Percentiles rank a stretch among this genome's conserved stretches.
phyloP scores from a whole-genome alignment of 2,888 invertebrate genomes.

The Molorchus minor region DNA sequence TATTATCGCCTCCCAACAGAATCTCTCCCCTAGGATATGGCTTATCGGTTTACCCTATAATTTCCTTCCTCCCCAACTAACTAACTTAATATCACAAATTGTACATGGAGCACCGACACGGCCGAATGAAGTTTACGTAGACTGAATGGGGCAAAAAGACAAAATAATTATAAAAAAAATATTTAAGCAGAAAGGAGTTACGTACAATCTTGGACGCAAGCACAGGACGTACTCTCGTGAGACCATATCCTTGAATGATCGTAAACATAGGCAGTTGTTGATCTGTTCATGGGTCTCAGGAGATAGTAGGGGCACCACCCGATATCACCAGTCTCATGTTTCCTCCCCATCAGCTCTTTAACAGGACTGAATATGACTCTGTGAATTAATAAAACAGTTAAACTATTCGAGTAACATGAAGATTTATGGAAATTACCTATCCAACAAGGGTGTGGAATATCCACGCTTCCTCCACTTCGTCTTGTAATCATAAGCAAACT shows the following conservation, averaged over 20 bases:
- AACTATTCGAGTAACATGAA: neutral
- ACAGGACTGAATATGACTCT: conserved; percentile 69
- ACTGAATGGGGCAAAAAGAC: conserved; percentile 53
- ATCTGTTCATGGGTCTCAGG: conserved; percentile 96
- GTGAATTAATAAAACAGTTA: conserved; percentile 24
- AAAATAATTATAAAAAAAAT: conserved; percentile 6
- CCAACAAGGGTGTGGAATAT: conserved; percentile 81
- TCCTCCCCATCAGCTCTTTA: conserved; percentile 81
- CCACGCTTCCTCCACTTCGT: conserved; percentile 83
- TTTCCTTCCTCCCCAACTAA: conserved; percentile 96
- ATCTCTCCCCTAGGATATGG: conserved; percentile 86
- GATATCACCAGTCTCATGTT: conserved; percentile 86
- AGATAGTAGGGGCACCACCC: conserved; percentile 95
- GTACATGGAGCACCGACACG: conserved; percentile 90
- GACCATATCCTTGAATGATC: conserved; percentile 93
- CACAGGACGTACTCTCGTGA: conserved; percentile 98
- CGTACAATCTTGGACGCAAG: conserved; percentile 83
- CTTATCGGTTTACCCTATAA: conserved; percentile 86
- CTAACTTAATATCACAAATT: conserved; percentile 83
- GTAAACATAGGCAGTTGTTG: conserved; percentile 88
- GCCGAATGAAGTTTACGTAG: conserved; percentile 69
- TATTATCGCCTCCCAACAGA: conserved; percentile 82
- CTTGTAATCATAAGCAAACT: conserved; percentile 95
- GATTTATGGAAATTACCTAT: conserved; percentile 62
- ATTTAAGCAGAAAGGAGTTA: conserved; percentile 39